Evolutionary conservation across 2,888 invertebrate genomes (phyloP), one percentile per base, ranked within the genome.

Genomic region (Nomada fabriciana): DNA sequence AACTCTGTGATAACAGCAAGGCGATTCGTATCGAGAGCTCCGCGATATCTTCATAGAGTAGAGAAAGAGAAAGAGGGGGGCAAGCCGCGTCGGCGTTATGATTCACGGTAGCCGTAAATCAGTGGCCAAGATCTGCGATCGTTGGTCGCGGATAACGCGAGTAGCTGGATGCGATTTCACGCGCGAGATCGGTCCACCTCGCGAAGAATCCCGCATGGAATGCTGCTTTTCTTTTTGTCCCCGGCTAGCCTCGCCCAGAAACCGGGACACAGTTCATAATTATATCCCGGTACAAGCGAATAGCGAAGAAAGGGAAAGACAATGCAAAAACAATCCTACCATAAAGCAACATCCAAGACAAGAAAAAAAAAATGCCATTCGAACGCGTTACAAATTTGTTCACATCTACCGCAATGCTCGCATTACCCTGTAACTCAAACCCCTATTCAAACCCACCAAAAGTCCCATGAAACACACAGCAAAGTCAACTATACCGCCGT

Each of bases 101-200:
- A 86, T 86, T 86, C 83, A 69, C 76, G 70, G 25, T 36, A 67
- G 59, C 52, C 76, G 80, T 86, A 86, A 87, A 86, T 86, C 86
- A 79, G 81, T 74, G 71, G 79, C 59, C 47, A 71, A 36, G 76
- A 80, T 80, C 79, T 59, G 47, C 72, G 87, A 85, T 86, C 79
- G 65, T 29, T 59, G 80, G 68, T 76, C 78, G 80, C 71, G 75
- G 87, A 87, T 85, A 85, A 83, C 74, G 80, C 77, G 64, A 76
- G 63, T 59, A 53, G 67, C 71, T 69, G 80, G 86, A 85, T 87
- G 88, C 84, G 82, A 87, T 88, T 87, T 87, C 86, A 86, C 88
- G 86, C 86, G 83, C 78, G 82, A 87, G 85, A 83, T 87, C 88
- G 85, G 76, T 83, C 82, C 80, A 85, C 82, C 85, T 85, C 80